Evolutionary conservation across 2,113 vertebrate species (phyloP).

Genomic region (Butastur rufipennis): DNA sequence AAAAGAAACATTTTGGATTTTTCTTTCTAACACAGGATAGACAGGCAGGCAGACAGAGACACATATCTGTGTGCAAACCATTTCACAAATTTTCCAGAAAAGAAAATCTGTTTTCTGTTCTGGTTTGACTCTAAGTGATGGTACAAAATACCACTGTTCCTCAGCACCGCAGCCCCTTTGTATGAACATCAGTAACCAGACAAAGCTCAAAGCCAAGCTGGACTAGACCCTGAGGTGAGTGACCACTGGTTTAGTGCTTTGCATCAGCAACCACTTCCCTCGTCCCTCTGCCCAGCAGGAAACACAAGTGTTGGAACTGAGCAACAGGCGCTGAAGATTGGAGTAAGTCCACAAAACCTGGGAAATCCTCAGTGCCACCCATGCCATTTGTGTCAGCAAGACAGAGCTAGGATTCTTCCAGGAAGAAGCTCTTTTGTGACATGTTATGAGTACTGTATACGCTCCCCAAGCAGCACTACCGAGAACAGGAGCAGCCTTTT

Average conservation of each 20-base stretch:
- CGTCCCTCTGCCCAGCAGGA: not conserved
- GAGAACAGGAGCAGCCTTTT: not conserved
- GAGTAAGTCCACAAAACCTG: not conserved
- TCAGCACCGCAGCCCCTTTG: not conserved
- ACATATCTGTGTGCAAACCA: not conserved
- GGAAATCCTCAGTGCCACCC: not conserved
- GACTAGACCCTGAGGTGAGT: not conserved
- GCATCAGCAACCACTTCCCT: not conserved
- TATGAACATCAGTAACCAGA: rapidly evolving
- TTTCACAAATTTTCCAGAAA: not conserved
- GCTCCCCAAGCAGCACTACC: rapidly evolving
- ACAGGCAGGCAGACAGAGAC: not conserved
- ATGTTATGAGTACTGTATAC: rapidly evolving
- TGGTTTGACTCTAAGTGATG: not conserved
- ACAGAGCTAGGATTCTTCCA: not conserved
- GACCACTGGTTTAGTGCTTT: not conserved
- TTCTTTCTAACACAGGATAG: not conserved
- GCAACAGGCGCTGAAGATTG: not conserved
- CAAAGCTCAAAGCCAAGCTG: not conserved
- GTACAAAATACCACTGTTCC: not conserved
- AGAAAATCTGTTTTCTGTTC: not conserved
- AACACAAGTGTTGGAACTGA: not conserved
- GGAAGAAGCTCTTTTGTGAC: not conserved
- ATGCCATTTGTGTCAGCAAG: rapidly evolving
- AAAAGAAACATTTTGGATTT: not conserved